Evolutionary conservation across 2,888 invertebrate species (phyloP).

Genomic region (Boloria euphrosyne): DNA sequence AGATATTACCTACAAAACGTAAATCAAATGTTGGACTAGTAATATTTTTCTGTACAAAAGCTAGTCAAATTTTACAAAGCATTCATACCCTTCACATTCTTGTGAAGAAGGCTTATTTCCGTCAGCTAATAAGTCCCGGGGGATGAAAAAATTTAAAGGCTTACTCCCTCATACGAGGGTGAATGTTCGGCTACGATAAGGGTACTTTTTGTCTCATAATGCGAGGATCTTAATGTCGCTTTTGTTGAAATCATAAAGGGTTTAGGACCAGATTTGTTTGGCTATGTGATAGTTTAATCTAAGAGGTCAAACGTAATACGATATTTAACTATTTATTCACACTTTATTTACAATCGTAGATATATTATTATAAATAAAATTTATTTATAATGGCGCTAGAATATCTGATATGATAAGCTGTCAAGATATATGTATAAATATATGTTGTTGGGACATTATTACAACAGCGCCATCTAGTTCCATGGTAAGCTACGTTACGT

Average conservation of each 20-base stretch:
- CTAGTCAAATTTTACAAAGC: not conserved
- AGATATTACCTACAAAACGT: too few relatives aligned
- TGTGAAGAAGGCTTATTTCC: conserved; percentile 13
- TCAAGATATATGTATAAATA: too few relatives aligned
- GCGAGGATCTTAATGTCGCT: conserved; percentile 36
- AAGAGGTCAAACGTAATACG: not conserved
- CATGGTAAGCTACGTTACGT: too few relatives aligned
- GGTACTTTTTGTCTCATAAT: conserved; percentile 66
- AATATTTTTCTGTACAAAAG: not conserved
- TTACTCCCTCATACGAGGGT: conserved; percentile 43
- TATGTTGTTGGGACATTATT: too few relatives aligned
- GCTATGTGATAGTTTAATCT: conserved; percentile 5
- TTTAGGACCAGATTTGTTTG: conserved; percentile 15
- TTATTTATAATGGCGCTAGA: too few relatives aligned
- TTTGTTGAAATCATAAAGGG: conserved; percentile 29
- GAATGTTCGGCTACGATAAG: conserved; percentile 73
- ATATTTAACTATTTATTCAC: too few relatives aligned
- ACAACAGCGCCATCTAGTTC: too few relatives aligned
- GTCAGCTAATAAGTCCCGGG: conserved; percentile 34
- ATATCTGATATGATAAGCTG: too few relatives aligned
- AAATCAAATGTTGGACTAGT: too few relatives aligned
- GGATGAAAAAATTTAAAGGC: conserved; percentile 40
- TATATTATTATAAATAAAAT: too few relatives aligned
- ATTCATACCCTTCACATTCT: conserved; percentile 6
- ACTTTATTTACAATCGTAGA: too few relatives aligned